Percentiles rank a stretch among this genome's conserved stretches.
Conservation (phyloP, 2,113 vertebrate genomes). For the Ailurus styani region DNA sequence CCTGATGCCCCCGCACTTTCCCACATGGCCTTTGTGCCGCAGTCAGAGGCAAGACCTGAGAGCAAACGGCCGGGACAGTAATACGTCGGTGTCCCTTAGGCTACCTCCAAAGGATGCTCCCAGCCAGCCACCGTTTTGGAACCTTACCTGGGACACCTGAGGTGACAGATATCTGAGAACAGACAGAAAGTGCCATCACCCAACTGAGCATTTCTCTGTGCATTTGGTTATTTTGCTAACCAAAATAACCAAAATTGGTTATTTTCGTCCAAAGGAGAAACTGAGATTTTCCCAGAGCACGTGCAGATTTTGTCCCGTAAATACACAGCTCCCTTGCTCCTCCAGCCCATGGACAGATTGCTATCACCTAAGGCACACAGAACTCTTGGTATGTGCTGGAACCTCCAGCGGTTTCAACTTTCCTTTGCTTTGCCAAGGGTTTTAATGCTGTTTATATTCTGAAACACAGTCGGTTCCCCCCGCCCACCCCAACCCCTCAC, state of each 20-base stretch:
- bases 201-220: not conserved
- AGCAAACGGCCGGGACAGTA: not conserved
- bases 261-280: not conserved
- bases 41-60: not conserved
- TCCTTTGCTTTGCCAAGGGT: not conserved
- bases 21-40: fast-evolving
- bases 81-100: fast-evolving
- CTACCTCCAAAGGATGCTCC: fast-evolving
- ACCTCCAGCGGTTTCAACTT: not conserved
- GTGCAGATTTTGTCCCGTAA: not conserved
- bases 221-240: not conserved
- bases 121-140: fast-evolving
- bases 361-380: not conserved
- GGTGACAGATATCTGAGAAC: fast-evolving
- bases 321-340: fast-evolving
- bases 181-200: fast-evolving
- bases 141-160: not conserved
- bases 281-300: fast-evolving
- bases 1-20: not conserved
- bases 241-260: no score
- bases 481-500: not conserved
- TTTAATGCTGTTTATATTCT: not conserved
- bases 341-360: not conserved
- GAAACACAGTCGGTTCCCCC: not conserved
- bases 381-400: not conserved